phyloP scores from a whole-genome alignment of 2,113 vertebrate genomes.

The Stigmatopora nigra region DNA sequence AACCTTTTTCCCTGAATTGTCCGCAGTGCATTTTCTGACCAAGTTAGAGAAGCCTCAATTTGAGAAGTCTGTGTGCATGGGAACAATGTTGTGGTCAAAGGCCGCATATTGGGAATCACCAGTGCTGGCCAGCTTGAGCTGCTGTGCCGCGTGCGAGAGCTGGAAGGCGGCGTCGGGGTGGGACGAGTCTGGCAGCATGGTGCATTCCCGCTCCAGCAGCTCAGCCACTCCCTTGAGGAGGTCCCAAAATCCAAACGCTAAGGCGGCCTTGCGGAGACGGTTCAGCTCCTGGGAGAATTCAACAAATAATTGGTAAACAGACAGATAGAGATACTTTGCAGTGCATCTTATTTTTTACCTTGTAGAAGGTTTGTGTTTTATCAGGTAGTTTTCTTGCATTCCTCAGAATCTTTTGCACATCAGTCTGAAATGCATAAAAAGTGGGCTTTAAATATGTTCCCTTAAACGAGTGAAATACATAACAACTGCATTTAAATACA shows the following conservation, averaged over 20 bases:
- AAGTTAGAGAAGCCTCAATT: slow-evolving; percentile 45
- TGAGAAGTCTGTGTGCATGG: slow-evolving; percentile 94
- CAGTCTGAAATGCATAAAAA: slow-evolving; percentile 73
- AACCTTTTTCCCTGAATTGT: background rate
- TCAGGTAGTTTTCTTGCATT: slow-evolving; percentile 97
- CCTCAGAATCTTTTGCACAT: slow-evolving; percentile 98
- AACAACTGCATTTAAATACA: background rate
- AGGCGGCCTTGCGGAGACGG: slow-evolving; percentile 86
- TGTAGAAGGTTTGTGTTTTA: slow-evolving; percentile 98
- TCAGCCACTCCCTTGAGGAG: slow-evolving; percentile 91
- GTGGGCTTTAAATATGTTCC: background rate
- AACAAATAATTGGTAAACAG: background rate
- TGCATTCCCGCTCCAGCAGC: slow-evolving; percentile 93
- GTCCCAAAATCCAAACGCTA: slow-evolving; percentile 95
- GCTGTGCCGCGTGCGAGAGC: slow-evolving; percentile 89
- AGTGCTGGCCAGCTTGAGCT: slow-evolving; percentile 86
- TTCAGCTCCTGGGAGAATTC: slow-evolving; percentile 81
- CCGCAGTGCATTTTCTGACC: background rate
- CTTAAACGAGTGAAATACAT: background rate
- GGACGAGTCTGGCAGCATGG: slow-evolving; percentile 85
- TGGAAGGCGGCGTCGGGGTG: slow-evolving; percentile 95
- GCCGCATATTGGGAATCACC: slow-evolving; percentile 82
- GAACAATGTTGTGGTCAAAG: slow-evolving; percentile 89
- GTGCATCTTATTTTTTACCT: slow-evolving; percentile 67
- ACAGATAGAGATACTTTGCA: background rate